Percentiles rank a stretch among this genome's conserved stretches.
These are phyloP conservation scores for Agrochola lota DNA, from an alignment of 2,888 invertebrate species.

Conservation along the genomic window DNA sequence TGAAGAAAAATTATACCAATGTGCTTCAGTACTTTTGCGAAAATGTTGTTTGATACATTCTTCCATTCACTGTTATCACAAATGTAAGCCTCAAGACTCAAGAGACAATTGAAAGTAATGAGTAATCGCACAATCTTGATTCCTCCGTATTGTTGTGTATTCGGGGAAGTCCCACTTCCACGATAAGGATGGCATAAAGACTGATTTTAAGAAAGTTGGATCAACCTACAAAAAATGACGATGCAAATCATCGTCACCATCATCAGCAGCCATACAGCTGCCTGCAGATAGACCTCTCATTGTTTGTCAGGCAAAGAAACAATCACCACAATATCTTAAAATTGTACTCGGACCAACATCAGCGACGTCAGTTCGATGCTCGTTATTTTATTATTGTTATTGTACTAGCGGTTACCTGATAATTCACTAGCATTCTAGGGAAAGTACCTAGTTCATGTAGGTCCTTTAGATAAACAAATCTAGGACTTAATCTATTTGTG, in stretches of 20 bases:
- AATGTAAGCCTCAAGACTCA: background rate
- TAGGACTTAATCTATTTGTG: no score
- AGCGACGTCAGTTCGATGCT: background rate
- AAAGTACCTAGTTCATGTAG: background rate
- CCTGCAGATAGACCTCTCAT: background rate
- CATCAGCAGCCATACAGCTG: no score
- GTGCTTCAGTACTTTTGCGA: background rate
- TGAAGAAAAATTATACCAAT: background rate
- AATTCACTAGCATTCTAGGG: background rate
- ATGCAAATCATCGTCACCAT: no score
- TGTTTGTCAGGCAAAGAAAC: background rate
- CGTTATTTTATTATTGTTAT: background rate
- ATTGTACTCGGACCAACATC: background rate
- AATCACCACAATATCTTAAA: background rate
- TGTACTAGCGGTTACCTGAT: background rate
- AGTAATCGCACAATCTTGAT: constrained; percentile 16
- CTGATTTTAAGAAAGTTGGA: background rate
- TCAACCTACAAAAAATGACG: background rate
- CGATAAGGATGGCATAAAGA: background rate
- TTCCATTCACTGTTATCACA: constrained; percentile 9
- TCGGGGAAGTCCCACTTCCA: constrained; percentile 29
- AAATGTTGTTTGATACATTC: background rate
- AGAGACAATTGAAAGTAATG: constrained; percentile 29
- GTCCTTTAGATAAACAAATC: background rate
- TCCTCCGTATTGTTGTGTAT: background rate